Conservation (phyloP, 2,113 vertebrate species). For the Xiphorhynchus elegans region DNA sequence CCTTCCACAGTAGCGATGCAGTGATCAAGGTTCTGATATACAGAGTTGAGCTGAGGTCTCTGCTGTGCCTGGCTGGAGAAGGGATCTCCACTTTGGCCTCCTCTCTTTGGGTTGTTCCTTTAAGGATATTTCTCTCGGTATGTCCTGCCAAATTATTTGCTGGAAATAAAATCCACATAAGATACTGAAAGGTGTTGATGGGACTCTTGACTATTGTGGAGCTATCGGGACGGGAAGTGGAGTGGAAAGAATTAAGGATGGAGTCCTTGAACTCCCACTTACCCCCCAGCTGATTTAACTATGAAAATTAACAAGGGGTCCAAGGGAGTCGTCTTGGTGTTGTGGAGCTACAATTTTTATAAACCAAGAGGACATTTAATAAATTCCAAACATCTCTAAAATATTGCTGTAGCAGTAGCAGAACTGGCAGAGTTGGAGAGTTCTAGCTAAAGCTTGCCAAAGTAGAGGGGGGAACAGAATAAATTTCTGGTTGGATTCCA, state of each 20-base stretch:
- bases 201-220: background rate
- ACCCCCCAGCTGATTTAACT: background rate
- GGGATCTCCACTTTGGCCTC: background rate
- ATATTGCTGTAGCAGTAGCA: background rate
- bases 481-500: background rate
- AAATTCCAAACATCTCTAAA: background rate
- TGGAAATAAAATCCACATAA: conserved; percentile 9
- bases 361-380: background rate
- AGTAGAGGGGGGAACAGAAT: background rate
- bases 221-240: background rate
- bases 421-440: background rate
- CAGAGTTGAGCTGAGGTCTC: background rate
- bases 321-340: background rate
- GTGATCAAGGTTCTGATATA: background rate
- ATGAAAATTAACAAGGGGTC: background rate
- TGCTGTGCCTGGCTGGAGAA: background rate
- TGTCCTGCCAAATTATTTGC: conserved; percentile 31
- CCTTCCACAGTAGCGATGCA: background rate
- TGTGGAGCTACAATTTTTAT: background rate
- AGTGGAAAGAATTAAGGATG: background rate
- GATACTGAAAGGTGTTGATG: conserved; percentile 17
- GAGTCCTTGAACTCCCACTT: background rate
- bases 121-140: background rate
- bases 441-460: background rate
- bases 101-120: background rate